Percentiles rank a stretch among this genome's conserved stretches.
These are phyloP conservation scores for Penelope pileata DNA, from an alignment of 2,113 vertebrate genomes.

Conservation along the genomic window DNA sequence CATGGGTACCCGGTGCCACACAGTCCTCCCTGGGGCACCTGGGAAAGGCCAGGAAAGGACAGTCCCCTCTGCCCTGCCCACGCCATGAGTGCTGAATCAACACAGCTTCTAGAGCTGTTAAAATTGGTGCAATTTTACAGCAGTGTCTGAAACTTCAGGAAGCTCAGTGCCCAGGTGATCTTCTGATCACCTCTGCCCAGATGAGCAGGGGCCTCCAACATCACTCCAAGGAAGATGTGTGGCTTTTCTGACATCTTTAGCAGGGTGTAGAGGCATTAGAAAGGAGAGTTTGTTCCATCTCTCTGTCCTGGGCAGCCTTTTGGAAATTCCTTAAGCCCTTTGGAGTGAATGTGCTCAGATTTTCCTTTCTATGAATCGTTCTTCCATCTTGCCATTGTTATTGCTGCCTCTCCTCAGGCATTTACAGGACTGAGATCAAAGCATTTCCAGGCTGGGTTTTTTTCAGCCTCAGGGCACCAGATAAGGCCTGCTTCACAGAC, in stretches of 20 bases:
- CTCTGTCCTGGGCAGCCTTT: neutral
- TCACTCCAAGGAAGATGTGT: neutral
- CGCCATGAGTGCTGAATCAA: neutral
- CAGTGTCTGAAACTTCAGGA: neutral
- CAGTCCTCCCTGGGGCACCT: no score
- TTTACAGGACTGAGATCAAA: neutral
- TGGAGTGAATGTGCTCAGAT: neutral
- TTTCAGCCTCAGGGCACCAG: neutral
- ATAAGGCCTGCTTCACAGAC: neutral
- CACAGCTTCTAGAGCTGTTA: neutral
- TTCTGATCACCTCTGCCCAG: neutral
- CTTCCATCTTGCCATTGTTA: neutral
- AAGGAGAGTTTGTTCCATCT: neutral
- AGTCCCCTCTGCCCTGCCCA: neutral
- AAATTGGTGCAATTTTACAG: neutral
- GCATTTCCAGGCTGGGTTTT: neutral
- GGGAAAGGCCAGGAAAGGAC: no score
- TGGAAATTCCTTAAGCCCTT: neutral
- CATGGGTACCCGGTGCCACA: neutral
- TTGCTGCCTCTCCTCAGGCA: neutral
- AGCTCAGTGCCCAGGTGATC: no score
- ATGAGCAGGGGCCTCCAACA: accelerated
- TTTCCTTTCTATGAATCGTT: neutral
- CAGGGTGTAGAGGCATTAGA: neutral
- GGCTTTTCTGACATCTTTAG: neutral